Conservation (phyloP, 1,140 invertebrate species). For the Drosophila ercepeae region DNA sequence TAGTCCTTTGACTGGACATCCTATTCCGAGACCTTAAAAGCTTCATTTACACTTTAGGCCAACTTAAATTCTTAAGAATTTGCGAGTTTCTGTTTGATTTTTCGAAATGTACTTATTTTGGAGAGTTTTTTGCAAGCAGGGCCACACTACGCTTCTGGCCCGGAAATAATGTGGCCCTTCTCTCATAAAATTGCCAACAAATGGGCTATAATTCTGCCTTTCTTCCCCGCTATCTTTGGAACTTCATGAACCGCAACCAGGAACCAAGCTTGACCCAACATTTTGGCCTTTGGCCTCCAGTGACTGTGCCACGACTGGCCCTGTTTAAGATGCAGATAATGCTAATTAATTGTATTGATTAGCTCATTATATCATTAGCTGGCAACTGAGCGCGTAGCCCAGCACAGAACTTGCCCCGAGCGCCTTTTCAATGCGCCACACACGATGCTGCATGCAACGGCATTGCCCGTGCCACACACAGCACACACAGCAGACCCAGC, state of each 20-base stretch:
- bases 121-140: too few species aligned
- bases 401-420: conserved; percentile 34
- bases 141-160: too few species aligned
- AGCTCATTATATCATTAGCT: conserved; percentile 75
- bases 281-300: not conserved
- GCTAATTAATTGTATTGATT: conserved; percentile 79
- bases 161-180: too few species aligned
- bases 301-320: not conserved
- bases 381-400: conserved; percentile 27
- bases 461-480: conserved; percentile 12
- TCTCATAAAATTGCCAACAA: too few species aligned
- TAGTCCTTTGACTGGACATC: not conserved
- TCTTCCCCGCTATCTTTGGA: too few species aligned
- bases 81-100: too few species aligned
- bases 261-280: not conserved
- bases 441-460: conserved; percentile 16
- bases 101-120: too few species aligned
- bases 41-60: not conserved
- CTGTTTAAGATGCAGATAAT: conserved; percentile 67
- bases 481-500: too few species aligned
- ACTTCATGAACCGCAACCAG: too few species aligned
- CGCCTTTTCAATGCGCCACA: conserved; percentile 45
- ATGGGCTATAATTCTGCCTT: too few species aligned
- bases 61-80: too few species aligned
- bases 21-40: not conserved